Conservation (phyloP, 2,888 invertebrate species). For the Thumatha senex region DNA sequence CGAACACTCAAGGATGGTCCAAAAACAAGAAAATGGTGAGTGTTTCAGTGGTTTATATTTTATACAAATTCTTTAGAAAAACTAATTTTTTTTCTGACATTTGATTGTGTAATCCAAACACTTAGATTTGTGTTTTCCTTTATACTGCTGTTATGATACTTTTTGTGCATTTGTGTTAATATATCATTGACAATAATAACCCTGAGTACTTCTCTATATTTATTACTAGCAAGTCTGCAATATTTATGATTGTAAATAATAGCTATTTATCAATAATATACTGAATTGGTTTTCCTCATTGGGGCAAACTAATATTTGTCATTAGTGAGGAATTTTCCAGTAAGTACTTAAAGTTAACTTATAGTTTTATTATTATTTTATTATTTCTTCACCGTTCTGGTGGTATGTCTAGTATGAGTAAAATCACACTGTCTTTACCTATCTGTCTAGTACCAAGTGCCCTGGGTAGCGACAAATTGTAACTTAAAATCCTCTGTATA, state of each 20-base stretch:
- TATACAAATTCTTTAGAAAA: too few relatives aligned
- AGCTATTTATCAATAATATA: not conserved
- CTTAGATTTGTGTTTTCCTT: not conserved
- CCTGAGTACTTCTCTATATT: not conserved
- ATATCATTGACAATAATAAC: not conserved
- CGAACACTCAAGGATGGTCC: constrained; percentile 89
- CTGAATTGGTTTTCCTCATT: not conserved
- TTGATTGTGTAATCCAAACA: not conserved
- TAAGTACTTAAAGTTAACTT: too few relatives aligned
- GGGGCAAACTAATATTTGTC: not conserved
- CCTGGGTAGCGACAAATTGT: too few relatives aligned
- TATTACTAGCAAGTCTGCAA: not conserved
- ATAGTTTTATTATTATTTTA: too few relatives aligned
- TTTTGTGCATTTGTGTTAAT: not conserved
- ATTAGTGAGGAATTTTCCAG: too few relatives aligned
- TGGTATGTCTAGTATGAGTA: too few relatives aligned
- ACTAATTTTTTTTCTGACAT: not conserved
- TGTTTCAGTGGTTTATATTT: constrained; percentile 28
- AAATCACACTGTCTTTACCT: too few relatives aligned
- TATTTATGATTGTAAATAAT: not conserved
- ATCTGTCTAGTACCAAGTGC: too few relatives aligned
- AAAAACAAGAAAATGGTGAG: constrained; percentile 91
- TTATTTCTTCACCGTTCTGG: too few relatives aligned
- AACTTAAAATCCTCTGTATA: too few relatives aligned
- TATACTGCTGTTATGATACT: too few relatives aligned